Evolutionary conservation across 2,113 vertebrate genomes (phyloP).

Genomic region (Sporophila hypoxantha): DNA sequence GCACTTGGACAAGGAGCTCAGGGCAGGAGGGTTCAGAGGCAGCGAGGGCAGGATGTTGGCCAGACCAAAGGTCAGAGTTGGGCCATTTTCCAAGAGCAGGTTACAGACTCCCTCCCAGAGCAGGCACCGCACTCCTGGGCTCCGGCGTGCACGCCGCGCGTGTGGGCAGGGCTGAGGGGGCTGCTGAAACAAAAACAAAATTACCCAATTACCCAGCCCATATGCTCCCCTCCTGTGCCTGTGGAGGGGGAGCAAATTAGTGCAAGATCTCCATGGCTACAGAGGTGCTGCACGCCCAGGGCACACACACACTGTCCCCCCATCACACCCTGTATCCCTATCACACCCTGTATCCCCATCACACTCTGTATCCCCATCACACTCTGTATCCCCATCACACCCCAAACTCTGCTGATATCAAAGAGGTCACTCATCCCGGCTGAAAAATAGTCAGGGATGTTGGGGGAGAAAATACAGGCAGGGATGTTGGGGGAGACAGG

Average conservation of each 20-base stretch:
- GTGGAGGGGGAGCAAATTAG: neutral
- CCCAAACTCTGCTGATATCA: neutral
- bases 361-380: rapidly evolving
- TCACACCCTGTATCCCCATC: neutral
- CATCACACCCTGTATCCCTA: neutral
- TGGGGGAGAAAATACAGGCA: neutral
- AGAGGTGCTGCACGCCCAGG: rapidly evolving
- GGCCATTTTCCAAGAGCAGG: neutral
- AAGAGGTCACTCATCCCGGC: neutral
- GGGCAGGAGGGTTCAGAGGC: neutral
- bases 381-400: neutral
- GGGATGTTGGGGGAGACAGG: rapidly evolving
- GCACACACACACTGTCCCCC: rapidly evolving
- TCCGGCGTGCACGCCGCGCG: neutral
- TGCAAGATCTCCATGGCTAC: constrained; percentile 17
- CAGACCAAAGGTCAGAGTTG: neutral
- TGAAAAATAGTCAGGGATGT: neutral
- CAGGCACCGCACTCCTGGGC: neutral
- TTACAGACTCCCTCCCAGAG: neutral
- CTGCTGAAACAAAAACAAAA: constrained; percentile 20
- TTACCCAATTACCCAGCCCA: constrained; percentile 10
- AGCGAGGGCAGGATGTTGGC: rapidly evolving
- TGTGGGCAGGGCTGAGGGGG: constrained; percentile 42
- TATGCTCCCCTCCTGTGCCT: constrained; percentile 37
- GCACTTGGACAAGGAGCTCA: neutral